A percentile compares a stretch with the other conserved stretches of the same genome.
phyloP scores from a whole-genome alignment of 2,797 vertebrate genomes.

The Simalia tracyae region DNA sequence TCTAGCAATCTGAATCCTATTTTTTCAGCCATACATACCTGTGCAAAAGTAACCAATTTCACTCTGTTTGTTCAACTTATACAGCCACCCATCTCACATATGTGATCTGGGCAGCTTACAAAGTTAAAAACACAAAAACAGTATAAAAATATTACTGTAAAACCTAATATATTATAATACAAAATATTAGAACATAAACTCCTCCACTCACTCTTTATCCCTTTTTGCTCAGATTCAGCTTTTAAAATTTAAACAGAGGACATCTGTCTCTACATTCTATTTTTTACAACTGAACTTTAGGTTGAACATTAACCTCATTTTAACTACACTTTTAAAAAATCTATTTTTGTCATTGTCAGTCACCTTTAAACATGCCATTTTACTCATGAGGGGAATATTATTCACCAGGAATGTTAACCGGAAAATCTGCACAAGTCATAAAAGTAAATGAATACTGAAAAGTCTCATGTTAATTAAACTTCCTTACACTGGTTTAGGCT shows the following conservation, averaged over 20 bases:
- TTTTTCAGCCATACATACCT: background rate
- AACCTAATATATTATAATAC: background rate
- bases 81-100: background rate
- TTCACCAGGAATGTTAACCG: conserved; percentile 41
- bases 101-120: background rate
- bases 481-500: conserved; percentile 42
- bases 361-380: conserved; percentile 37
- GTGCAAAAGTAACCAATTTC: background rate
- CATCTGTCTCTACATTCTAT: conserved; percentile 27
- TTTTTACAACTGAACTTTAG: conserved; percentile 40
- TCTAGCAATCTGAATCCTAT: background rate
- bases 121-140: background rate
- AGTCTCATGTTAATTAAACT: conserved; percentile 39
- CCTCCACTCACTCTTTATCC: background rate
- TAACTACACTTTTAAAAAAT: conserved; percentile 50
- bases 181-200: background rate
- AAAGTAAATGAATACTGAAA: conserved; percentile 58
- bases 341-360: conserved; percentile 53
- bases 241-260: conserved; percentile 24
- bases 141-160: background rate
- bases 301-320: conserved; percentile 69
- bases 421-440: conserved; percentile 58
- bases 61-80: background rate
- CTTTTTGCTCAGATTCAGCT: conserved; percentile 11
- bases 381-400: conserved; percentile 58